Base-by-base conservation (phyloP, 2,888 invertebrate genomes). In the Pogonocherus hispidulus region DNA sequence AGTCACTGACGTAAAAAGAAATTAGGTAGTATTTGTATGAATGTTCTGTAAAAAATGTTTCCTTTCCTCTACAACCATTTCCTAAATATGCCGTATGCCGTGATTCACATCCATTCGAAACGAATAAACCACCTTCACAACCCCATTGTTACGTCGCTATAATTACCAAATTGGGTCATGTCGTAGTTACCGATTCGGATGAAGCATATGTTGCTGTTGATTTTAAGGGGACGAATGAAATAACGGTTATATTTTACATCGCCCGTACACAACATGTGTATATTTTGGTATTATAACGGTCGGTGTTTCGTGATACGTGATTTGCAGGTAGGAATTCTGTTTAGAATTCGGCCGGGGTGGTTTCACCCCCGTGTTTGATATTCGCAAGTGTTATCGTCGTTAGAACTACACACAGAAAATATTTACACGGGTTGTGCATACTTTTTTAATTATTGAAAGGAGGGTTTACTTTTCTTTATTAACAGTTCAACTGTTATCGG, bases 181-280 rank as follows among this genome's bases (percentile, higher is more conserved):
- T 52, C 27, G 49, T 52, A 65, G 44, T 66, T 66, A 66, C 52
- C 41, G 51, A 44, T 44, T 59, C 44, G 44, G 41, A 52, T 59
- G 65, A 32, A 52, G 41, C 65, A 66, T 66, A 66, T 66, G 65
- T 20, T 59, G 49, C 23, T 52, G 59, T 52, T 44, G 52, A 59
- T 52, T 59, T 56, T 32, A 46, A 32, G 47, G 63, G 56, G 57
- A 37, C 51, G 59, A 19, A 57, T 59, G 69, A 71, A 72, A 74
- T 74, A 74, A 74, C 74, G 74, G 74, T 74, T 74, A 74, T 69
- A 71, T 72, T 70, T 69, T 64, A 63, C 69, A 69, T 67, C 70
- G 67, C 63, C 55, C 55, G 44, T 46, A 44, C 23, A 68, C 69
- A 62, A 68, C 71, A 67, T 69, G 69, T 71, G 71, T 71, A 44